Evolutionary conservation across 2,888 invertebrate species (phyloP), one percentile per base, ranked within the genome.

Genomic region (Drosophila incognita): DNA sequence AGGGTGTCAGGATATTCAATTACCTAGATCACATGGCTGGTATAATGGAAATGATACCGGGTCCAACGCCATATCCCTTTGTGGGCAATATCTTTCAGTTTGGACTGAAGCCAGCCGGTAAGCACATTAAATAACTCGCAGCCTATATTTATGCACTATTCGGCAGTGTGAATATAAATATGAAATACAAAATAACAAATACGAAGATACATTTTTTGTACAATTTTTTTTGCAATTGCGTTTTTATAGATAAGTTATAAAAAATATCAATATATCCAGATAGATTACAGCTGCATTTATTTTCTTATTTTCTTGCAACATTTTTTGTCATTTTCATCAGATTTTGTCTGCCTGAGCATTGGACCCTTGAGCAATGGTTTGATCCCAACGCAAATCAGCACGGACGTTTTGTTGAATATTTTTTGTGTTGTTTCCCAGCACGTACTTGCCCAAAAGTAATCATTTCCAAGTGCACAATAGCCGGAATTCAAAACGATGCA

Each of bases 1-100:
- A 91, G 65, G 92, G 91, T 4, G 81, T 92, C 0, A 82, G 79
- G 62, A 83, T 92, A 62, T 85, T 91, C 6, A 92, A 92, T 48
- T 91, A 92, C 54, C 60, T 91, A 4, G 91, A 91, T 69, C 89
- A 91, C 68, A 92, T 92, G 66, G 91, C 90, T 2, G 90, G 92
- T 11, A 92, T 92, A 24, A 91, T 91, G 90, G 91, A 92, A 74
- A 90, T 90, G 90, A 91, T 92, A 68, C 91, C 92, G 2, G 92
- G 92, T 6, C 91, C 91, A 15, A 90, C 83, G 7, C 87, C 91
- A 1, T 89, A 91, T 72, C 92, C 92, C 1, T 88, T 92, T 69
- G 87, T 92, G 33, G 92, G 92, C 3, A 92, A 92, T 75, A 70
- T 91, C 18, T 90, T 91, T 78, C 91, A 92, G 75, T 87, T 92